Base-by-base conservation (phyloP, 2,797 vertebrate species). In the Macroramphosus scolopax region DNA sequence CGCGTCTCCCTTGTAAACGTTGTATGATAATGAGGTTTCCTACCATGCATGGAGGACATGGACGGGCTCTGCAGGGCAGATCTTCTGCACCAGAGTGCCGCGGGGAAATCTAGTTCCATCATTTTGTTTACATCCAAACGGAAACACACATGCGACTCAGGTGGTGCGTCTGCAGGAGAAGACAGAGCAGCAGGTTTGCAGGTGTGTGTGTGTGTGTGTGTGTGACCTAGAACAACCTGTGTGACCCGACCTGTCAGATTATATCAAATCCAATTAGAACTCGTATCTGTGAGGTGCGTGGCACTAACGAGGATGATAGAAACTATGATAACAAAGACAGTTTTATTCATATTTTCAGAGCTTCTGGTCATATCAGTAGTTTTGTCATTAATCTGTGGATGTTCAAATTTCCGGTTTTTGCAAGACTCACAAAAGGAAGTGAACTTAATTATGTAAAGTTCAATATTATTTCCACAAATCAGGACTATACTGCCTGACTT, bases 261-360 rank as follows among this genome's bases (percentile, higher is more conserved):
- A 85, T 68, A 61, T 81, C 38, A 69, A 70, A 80, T 81, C 82
- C 76, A 64, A 77, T 85, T 75, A 72, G 49, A n/a, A 30, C 51
- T 33, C 15, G 3, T 26, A n/a, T n/a, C n/a, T n/a, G n/a, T n/a
- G n/a, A n/a, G n/a, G n/a, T n/a, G n/a, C n/a, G n/a, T n/a, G n/a
- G n/a, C n/a, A n/a, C n/a, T n/a, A n/a, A 1, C 18, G 1, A 46
- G 30, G 7, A 2, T 8, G 6, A 22, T 38, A 12, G 6, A 13
- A 13, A 32, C n/a, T 4, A 13, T 8, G 5, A 11, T 13, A 13
- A 26, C 25, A 26, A 9, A 6, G 2, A 3, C 5, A 26, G 2
- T 26, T 6, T 7, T 7, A 26, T 26, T 26, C 8, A 6, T 10
- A 26, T 26, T 22, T 22, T 3, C 6, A 22, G 3, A 22, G 20